These are phyloP conservation scores for Chrysolina haemoptera DNA, from an alignment of 2,888 invertebrate species.

Conservation along the genomic window DNA sequence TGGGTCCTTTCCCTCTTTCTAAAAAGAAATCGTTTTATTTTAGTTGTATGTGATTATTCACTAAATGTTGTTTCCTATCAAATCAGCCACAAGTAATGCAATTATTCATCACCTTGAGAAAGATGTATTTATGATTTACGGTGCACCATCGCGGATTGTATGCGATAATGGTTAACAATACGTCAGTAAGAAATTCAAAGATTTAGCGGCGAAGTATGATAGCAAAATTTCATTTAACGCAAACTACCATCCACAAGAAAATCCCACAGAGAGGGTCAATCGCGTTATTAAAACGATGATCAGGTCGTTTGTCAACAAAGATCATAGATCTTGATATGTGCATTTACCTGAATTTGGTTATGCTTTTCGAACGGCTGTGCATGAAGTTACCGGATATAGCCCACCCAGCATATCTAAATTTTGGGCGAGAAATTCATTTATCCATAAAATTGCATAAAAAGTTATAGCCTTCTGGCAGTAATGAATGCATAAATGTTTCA, in stretches of 20 bases:
- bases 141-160: constrained; percentile 44
- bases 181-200: too few species aligned
- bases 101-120: constrained; percentile 30
- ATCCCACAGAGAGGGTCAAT: constrained; percentile 60
- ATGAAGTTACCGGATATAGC: too few species aligned
- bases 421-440: constrained; percentile 42
- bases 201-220: constrained; percentile 41
- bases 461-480: background rate
- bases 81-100: constrained; percentile 27
- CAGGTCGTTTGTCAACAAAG: background rate
- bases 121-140: too few species aligned
- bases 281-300: too few species aligned
- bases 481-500: background rate
- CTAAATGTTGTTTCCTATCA: constrained; percentile 34
- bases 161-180: constrained; percentile 53
- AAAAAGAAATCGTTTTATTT: constrained; percentile 29
- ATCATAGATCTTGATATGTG: too few species aligned
- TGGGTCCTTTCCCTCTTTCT: constrained; percentile 38
- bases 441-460: constrained; percentile 29
- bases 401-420: constrained; percentile 50
- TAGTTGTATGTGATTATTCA: constrained; percentile 40
- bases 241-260: constrained; percentile 58
- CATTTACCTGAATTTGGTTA: too few species aligned
- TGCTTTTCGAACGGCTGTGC: too few species aligned
- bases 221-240: constrained; percentile 13